Evolutionary conservation across 2,888 invertebrate genomes (phyloP), one percentile per base, ranked within the genome.

Genomic region (Athrips mouffetella): DNA sequence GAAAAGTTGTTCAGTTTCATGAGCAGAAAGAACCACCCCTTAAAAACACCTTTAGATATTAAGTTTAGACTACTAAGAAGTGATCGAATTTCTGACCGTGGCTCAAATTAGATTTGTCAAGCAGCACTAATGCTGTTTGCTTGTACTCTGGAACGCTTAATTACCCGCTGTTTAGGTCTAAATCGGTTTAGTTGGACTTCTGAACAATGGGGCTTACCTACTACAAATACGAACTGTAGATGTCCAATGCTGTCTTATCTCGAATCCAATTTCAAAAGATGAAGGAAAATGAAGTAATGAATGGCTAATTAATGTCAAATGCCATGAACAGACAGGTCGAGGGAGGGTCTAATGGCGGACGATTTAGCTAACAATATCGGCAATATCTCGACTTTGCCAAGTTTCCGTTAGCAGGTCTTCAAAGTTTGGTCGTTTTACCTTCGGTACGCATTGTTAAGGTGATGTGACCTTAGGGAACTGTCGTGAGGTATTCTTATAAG

Each of bases 151-250:
- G 48, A 42, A 45, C 47, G 35, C 46, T 49, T 48, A 54, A 50
- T 50, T 50, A 48, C 41, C 41, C 35, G 25, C 33, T 48, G 47
- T 49, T 50, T 54, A 50, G 45, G n/a, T 41, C 50, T 54, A 41
- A 50, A 54, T 45, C 47, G 47, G 47, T 49, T 50, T 31, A 52
- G 47, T 49, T 48, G 41, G 45, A 45, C 41, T 46, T 50, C 25
- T 20, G 31, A 23, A 49, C 45, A 45, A 39, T 45, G 23, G 37
- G 20, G 5, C 37, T n/a, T n/a, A n/a, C n/a, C n/a, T 21, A 15
- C 18, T n/a, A 8, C 20, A 37, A 37, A 8, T 37, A 37, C 37
- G 37, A n/a, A 2, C 37, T 27, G 11, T n/a, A 8, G 11, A 21
- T 11, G n/a, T 37, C 37, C 37, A 37, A 37, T 37, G n/a, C 37